A percentile compares a stretch with the other conserved stretches of the same genome.
Conservation (phyloP, 1,140 invertebrate genomes). For the Branchinecta lindahli region DNA sequence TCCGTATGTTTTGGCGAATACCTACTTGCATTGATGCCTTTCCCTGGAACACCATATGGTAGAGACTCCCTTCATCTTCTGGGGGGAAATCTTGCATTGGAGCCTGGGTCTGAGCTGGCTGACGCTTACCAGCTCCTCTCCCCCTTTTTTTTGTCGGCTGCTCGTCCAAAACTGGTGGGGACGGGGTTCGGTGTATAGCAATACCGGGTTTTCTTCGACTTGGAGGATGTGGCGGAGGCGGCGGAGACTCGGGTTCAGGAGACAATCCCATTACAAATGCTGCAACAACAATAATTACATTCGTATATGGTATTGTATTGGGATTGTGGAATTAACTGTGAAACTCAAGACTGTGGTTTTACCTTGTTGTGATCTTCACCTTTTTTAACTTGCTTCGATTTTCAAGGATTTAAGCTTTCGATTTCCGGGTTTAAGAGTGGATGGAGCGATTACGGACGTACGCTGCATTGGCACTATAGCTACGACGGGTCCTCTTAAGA, state of each 20-base stretch:
- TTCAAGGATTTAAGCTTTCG: not conserved
- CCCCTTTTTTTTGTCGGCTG: not conserved
- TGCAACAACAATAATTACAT: not conserved
- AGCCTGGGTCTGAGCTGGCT: not conserved
- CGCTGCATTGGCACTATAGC: too few species aligned
- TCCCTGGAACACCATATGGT: conserved; percentile 3
- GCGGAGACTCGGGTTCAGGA: not conserved
- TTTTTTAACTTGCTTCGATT: not conserved
- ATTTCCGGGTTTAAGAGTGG: not conserved
- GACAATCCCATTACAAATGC: not conserved
- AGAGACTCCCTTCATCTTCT: not conserved
- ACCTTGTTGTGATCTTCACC: not conserved
- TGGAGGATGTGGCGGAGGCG: not conserved
- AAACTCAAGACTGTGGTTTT: not conserved
- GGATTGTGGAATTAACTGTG: not conserved
- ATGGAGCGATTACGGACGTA: too few species aligned
- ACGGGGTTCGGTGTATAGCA: not conserved
- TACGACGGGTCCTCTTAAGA: too few species aligned
- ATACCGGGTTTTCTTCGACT: not conserved
- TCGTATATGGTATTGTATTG: too few species aligned
- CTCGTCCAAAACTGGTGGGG: not conserved
- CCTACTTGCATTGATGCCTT: not conserved
- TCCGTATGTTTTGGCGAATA: too few species aligned
- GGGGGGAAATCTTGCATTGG: not conserved
- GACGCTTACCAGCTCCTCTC: not conserved